Evolutionary conservation across 53 echinoderm and acorn worm genomes (phyloP).

Genomic region (Pentamera pediparva): DNA sequence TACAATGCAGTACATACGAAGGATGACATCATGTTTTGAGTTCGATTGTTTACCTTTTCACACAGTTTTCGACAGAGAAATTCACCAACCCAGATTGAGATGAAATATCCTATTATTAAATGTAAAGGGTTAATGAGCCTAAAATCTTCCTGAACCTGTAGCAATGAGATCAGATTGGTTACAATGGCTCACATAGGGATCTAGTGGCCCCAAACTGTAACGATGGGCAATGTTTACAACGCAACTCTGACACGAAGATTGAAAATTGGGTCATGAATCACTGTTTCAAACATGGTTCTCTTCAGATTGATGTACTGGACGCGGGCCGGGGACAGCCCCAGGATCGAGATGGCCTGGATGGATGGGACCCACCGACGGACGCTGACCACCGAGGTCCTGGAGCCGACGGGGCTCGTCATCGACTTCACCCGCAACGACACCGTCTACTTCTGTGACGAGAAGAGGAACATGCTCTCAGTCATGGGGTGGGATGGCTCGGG

Average conservation of each 20-base stretch:
- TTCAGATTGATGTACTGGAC: constrained; percentile 83
- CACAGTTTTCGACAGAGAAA: too few relatives aligned
- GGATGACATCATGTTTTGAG: too few relatives aligned
- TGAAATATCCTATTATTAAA: too few relatives aligned
- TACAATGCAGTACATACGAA: too few relatives aligned
- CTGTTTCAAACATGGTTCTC: not conserved
- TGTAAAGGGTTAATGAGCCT: too few relatives aligned
- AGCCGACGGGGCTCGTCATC: constrained; percentile 77
- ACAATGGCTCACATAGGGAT: too few relatives aligned
- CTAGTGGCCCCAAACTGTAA: too few relatives aligned
- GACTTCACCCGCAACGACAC: constrained; percentile 63
- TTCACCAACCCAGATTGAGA: too few relatives aligned
- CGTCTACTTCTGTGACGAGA: constrained; percentile 76
- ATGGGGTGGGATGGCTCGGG: constrained; percentile 82
- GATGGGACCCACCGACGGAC: constrained; percentile 57
- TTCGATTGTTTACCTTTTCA: too few relatives aligned
- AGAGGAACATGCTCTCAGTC: constrained; percentile 50
- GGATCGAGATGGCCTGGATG: constrained; percentile 86
- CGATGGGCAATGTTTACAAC: too few relatives aligned
- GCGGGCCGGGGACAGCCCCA: constrained; percentile 54
- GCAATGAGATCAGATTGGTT: too few relatives aligned
- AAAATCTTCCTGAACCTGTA: too few relatives aligned
- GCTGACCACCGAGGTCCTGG: constrained; percentile 51
- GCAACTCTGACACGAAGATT: not conserved
- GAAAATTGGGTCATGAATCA: not conserved